These are phyloP conservation scores for Drosophila truncata DNA, from an alignment of 1,140 invertebrate species.

Conservation along the genomic window DNA sequence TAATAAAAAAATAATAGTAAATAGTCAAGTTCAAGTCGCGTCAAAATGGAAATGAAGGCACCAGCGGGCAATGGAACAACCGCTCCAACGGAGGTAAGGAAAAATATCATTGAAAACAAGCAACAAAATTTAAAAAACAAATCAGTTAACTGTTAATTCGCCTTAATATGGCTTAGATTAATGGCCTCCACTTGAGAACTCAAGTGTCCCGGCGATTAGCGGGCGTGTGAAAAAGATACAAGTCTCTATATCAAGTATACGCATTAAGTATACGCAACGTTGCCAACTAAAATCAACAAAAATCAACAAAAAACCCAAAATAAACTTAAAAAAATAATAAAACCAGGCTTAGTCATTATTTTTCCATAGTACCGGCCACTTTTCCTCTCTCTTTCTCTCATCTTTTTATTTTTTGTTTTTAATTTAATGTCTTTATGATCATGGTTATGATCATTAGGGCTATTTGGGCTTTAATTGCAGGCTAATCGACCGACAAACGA, in stretches of 20 bases:
- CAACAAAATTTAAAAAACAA: constrained; percentile 21
- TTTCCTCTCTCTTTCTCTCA: neutral
- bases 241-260: constrained; percentile 22
- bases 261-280: constrained; percentile 2
- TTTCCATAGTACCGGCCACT: neutral
- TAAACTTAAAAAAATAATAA: neutral
- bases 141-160: constrained; percentile 10
- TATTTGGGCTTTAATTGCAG: constrained; percentile 38
- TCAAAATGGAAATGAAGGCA: constrained; percentile 15
- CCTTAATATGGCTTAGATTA: constrained; percentile 36
- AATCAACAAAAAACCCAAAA: neutral
- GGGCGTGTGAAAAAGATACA: neutral
- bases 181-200: constrained; percentile 16
- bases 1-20: neutral
- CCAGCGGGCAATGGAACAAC: constrained; percentile 2
- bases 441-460: constrained; percentile 49
- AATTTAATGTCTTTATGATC: constrained; percentile 49
- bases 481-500: constrained; percentile 64
- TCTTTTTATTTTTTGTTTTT: constrained; percentile 21
- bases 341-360: constrained; percentile 3
- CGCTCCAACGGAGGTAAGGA: neutral
- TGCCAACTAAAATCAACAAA: neutral
- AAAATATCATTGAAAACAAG: neutral
- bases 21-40: neutral
- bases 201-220: constrained; percentile 15